phyloP scores from a whole-genome alignment of 2,113 vertebrate genomes.

The Clinocottus analis region DNA sequence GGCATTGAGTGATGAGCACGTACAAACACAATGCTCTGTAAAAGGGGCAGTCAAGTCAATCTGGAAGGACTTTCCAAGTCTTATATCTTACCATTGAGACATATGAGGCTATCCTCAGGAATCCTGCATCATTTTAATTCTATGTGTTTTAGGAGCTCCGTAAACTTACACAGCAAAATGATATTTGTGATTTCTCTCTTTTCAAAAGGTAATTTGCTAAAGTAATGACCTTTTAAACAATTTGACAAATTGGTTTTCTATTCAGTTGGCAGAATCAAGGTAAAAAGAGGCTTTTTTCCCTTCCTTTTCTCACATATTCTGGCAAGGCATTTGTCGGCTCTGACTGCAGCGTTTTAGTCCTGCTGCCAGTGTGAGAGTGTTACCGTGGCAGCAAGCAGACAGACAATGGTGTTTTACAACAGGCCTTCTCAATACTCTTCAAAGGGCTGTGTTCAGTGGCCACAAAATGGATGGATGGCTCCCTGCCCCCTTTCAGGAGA shows the following conservation, averaged over 20 bases:
- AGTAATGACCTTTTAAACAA: slow-evolving; percentile 38
- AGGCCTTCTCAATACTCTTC: slow-evolving; percentile 57
- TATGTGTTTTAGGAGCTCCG: background rate
- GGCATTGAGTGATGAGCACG: slow-evolving; percentile 29
- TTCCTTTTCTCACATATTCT: slow-evolving; percentile 49
- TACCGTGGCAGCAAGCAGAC: slow-evolving; percentile 76
- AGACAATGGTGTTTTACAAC: slow-evolving; percentile 78
- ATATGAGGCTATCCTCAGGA: background rate
- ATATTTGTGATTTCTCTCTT: background rate
- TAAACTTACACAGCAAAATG: background rate
- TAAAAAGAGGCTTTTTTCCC: slow-evolving; percentile 20
- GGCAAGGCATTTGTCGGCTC: slow-evolving; percentile 50
- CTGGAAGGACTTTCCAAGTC: slow-evolving; percentile 9
- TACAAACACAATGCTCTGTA: slow-evolving; percentile 34
- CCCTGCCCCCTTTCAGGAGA: slow-evolving; percentile 21
- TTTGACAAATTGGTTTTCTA: slow-evolving; percentile 23
- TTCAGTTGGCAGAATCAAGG: slow-evolving; percentile 34
- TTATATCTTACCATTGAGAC: background rate
- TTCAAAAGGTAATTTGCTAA: slow-evolving; percentile 15
- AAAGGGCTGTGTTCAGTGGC: slow-evolving; percentile 64
- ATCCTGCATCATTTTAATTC: background rate
- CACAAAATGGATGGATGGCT: slow-evolving; percentile 51
- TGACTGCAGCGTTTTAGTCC: slow-evolving; percentile 61
- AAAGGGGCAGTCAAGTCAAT: background rate
- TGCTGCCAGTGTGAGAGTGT: slow-evolving; percentile 69